Conservation (phyloP, 1,140 invertebrate species). For the Dendrolimus punctatus region DNA sequence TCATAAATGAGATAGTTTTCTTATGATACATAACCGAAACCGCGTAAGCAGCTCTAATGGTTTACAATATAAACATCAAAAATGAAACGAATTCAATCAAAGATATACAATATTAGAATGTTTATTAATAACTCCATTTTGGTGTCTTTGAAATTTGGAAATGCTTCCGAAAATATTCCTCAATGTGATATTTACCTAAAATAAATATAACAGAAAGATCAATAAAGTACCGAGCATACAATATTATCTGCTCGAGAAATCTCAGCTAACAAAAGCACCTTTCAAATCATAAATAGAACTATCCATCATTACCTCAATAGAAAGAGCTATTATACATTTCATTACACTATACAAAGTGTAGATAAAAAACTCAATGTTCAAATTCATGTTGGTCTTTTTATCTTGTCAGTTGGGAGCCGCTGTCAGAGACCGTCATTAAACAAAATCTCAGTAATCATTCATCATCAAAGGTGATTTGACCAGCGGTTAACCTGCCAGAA, state of each 20-base stretch:
- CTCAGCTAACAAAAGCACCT: background rate
- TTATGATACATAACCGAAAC: too few species aligned
- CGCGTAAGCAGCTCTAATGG: too few species aligned
- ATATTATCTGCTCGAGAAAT: background rate
- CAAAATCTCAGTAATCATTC: conserved; percentile 64
- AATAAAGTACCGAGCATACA: background rate
- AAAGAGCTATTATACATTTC: conserved; percentile 40
- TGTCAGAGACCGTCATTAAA: conserved; percentile 46
- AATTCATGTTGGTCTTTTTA: conserved; percentile 28
- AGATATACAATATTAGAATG: too few species aligned
- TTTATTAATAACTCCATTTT: too few species aligned
- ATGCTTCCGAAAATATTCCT: background rate
- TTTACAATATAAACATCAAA: too few species aligned
- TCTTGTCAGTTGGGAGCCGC: conserved; percentile 40
- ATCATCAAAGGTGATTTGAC: conserved; percentile 63
- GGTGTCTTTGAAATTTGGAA: too few species aligned
- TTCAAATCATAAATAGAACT: conserved; percentile 15
- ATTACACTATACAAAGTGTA: conserved; percentile 23
- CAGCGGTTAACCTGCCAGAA: conserved; percentile 42
- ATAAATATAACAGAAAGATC: too few species aligned
- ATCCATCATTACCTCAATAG: conserved; percentile 18
- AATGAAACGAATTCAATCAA: too few species aligned
- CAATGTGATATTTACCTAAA: too few species aligned
- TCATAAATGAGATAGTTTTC: too few species aligned
- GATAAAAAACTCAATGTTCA: conserved; percentile 25